A percentile compares a stretch with the other conserved stretches of the same genome.
Evolutionary conservation across 92 coral and sea anemone genomes (phyloP).

Genomic region (Palythoa grandis): DNA sequence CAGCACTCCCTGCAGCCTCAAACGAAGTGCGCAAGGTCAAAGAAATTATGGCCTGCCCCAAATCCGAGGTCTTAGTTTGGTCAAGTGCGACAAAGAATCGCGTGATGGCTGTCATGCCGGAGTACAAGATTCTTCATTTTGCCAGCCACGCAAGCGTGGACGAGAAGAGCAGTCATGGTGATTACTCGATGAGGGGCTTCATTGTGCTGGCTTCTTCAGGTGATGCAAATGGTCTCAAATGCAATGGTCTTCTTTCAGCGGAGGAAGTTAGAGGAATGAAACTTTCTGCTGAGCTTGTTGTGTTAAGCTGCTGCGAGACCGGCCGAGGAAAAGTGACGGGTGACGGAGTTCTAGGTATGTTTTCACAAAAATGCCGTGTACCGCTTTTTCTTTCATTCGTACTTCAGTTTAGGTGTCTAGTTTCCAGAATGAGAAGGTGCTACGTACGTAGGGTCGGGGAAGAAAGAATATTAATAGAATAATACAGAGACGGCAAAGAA

Average conservation of each 20-base stretch:
- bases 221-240: background rate
- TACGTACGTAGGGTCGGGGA: too few species aligned
- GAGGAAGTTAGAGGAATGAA: slow-evolving; percentile 60
- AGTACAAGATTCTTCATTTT: slow-evolving; percentile 57
- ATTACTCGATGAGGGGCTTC: slow-evolving; percentile 62
- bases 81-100: slow-evolving; percentile 50
- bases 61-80: slow-evolving; percentile 49
- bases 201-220: slow-evolving; percentile 59
- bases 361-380: background rate
- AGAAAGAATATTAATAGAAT: too few species aligned
- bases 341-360: slow-evolving; percentile 69
- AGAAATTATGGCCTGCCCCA: slow-evolving; percentile 46
- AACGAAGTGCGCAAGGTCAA: slow-evolving; percentile 63
- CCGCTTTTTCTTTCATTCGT: background rate
- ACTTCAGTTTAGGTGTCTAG: too few species aligned
- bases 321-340: slow-evolving; percentile 73
- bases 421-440: too few species aligned
- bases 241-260: slow-evolving; percentile 68
- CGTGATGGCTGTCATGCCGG: slow-evolving; percentile 57
- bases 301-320: slow-evolving; percentile 69
- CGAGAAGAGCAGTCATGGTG: slow-evolving; percentile 59
- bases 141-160: slow-evolving; percentile 68
- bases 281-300: slow-evolving; percentile 69
- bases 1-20: slow-evolving; percentile 58
- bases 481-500: too few species aligned